Percentiles rank a stretch among this genome's conserved stretches.
phyloP scores from a whole-genome alignment of 2,113 vertebrate species.

The Verasper variegatus region DNA sequence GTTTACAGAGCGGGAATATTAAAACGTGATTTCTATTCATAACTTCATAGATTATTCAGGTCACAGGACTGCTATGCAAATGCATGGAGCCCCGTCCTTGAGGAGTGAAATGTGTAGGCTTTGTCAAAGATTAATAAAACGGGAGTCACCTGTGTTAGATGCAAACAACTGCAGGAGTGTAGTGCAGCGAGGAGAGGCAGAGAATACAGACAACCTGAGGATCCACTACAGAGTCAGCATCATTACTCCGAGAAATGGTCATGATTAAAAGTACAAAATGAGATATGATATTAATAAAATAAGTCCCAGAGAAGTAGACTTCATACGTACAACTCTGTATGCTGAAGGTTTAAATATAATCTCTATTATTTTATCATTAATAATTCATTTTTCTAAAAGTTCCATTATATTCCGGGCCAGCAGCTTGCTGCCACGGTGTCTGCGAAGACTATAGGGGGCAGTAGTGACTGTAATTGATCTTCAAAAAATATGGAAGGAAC shows the following conservation, averaged over 20 bases:
- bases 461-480: constrained; percentile 61
- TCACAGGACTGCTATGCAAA: constrained; percentile 18
- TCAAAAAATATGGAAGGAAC: constrained; percentile 45
- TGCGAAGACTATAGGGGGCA: constrained; percentile 75
- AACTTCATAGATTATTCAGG: constrained; percentile 39
- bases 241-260: background rate
- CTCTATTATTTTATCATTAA: constrained; percentile 21
- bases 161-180: constrained; percentile 28
- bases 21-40: constrained; percentile 44
- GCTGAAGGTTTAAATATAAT: background rate
- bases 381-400: constrained; percentile 14
- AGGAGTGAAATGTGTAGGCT: constrained; percentile 25
- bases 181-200: background rate
- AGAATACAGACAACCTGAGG: background rate
- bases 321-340: background rate
- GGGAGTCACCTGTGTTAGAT: constrained; percentile 9
- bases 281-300: background rate
- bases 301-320: background rate
- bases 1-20: constrained; percentile 13
- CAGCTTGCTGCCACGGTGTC: constrained; percentile 4
- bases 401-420: constrained; percentile 14
- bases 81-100: constrained; percentile 28
- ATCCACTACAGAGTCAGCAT: background rate
- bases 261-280: background rate
- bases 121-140: constrained; percentile 31